Conservation (phyloP, 2,113 vertebrate genomes). For the Cyanistes caeruleus region DNA sequence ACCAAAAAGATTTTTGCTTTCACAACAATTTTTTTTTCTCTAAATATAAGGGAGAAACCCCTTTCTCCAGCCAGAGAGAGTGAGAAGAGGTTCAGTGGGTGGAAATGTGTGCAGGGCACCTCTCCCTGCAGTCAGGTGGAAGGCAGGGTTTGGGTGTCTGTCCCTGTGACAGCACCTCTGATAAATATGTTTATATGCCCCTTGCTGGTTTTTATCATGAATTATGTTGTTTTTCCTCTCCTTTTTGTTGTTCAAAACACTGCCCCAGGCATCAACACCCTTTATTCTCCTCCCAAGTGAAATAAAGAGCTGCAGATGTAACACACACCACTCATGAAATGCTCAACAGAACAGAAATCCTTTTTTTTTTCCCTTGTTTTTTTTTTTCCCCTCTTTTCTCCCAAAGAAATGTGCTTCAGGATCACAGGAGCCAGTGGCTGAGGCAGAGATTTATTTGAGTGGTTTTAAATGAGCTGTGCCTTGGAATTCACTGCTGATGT, state of each 20-base stretch:
- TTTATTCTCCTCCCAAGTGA: slow-evolving; percentile 42
- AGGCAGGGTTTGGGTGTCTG: not conserved
- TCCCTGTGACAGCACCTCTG: not conserved
- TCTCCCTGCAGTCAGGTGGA: not conserved
- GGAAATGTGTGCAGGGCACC: not conserved
- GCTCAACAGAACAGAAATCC: not conserved
- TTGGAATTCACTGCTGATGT: not conserved
- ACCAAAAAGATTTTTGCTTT: not conserved
- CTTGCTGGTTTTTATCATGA: slow-evolving; percentile 50
- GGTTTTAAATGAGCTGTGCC: not conserved
- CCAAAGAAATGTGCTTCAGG: not conserved
- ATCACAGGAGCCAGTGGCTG: accelerated
- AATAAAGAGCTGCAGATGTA: not conserved
- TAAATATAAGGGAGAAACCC: not conserved
- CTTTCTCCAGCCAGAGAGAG: not conserved
- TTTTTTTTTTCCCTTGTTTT: accelerated
- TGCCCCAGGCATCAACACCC: slow-evolving; percentile 24
- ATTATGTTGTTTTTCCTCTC: slow-evolving; percentile 44
- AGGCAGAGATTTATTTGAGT: not conserved
- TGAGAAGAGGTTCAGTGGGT: not conserved
- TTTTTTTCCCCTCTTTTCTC: accelerated
- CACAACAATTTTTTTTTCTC: not conserved
- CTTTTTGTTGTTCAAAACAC: slow-evolving; percentile 38
- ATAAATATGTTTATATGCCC: slow-evolving; percentile 47
- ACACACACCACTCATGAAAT: not conserved